Evolutionary conservation across 2,113 vertebrate species (phyloP).

Genomic region (Ophiodon elongatus): DNA sequence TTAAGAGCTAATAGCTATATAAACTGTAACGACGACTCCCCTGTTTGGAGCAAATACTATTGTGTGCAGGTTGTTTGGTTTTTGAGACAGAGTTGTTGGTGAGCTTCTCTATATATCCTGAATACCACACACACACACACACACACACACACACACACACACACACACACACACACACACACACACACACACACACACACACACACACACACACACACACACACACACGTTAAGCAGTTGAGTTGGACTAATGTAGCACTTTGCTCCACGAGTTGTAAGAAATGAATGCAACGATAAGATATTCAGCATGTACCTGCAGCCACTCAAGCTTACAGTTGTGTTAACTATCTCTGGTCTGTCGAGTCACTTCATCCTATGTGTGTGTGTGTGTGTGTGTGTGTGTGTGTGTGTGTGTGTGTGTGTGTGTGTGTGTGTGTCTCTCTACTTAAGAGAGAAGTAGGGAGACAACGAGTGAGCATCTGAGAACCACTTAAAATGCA

Average conservation of each 20-base stretch:
- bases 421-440: conserved; percentile 24
- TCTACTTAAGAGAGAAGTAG: conserved; percentile 49
- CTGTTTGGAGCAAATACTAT: not conserved
- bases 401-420: conserved; percentile 24
- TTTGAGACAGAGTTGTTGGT: not conserved
- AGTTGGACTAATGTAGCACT: not conserved
- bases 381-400: conserved; percentile 10
- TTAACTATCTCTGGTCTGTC: conserved; percentile 40
- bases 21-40: conserved; percentile 7
- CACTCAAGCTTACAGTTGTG: conserved; percentile 6
- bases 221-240: not conserved
- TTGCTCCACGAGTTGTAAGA: not conserved
- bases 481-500: conserved; percentile 82
- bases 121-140: not conserved
- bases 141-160: not conserved
- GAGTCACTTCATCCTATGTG: too few relatives aligned
- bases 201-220: too few relatives aligned
- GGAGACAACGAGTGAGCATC: conserved; percentile 70
- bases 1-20: not conserved
- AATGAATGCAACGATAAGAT: not conserved
- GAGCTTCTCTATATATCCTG: not conserved
- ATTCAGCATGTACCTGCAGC: not conserved
- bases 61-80: not conserved
- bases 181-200: too few relatives aligned
- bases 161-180: accelerated